A percentile compares a stretch with the other conserved stretches of the same genome.
Conservation (phyloP, 2,113 vertebrate species). For the Caracal caracal region DNA sequence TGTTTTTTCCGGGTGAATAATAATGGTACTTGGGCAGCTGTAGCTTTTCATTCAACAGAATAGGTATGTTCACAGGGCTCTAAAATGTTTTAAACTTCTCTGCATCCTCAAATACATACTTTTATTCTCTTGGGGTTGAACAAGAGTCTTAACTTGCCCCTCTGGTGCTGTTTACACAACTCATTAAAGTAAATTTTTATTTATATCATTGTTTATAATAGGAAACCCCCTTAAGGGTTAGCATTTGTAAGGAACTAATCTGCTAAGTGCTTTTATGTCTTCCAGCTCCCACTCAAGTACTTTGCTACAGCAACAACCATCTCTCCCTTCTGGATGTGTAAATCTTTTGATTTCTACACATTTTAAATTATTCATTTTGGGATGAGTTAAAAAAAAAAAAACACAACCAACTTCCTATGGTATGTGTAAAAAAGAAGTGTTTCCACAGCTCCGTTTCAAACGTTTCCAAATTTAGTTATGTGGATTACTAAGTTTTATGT, state of each 20-base stretch:
- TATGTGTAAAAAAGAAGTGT: constrained; percentile 67
- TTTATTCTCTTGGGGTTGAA: background rate
- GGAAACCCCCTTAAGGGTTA: background rate
- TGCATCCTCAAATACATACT: background rate
- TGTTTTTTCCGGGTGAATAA: background rate
- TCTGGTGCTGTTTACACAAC: background rate
- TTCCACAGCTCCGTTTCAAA: constrained; percentile 60
- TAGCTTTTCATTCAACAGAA: background rate
- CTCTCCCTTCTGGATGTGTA: background rate
- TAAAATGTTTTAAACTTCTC: background rate
- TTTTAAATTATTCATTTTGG: constrained; percentile 72
- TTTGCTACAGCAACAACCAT: background rate
- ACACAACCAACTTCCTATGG: constrained; percentile 44
- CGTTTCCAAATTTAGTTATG: constrained; percentile 24
- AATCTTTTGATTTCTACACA: constrained; percentile 60
- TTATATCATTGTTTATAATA: background rate
- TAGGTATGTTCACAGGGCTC: background rate
- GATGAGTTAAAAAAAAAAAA: background rate
- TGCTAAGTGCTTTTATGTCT: background rate
- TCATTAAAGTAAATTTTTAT: constrained; percentile 17
- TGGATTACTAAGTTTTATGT: background rate
- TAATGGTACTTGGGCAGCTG: background rate
- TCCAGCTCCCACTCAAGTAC: background rate
- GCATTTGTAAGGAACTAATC: constrained; percentile 10
- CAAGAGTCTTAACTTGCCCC: constrained; percentile 7